Conservation (phyloP, 2,797 vertebrate genomes). For the Huso huso region DNA sequence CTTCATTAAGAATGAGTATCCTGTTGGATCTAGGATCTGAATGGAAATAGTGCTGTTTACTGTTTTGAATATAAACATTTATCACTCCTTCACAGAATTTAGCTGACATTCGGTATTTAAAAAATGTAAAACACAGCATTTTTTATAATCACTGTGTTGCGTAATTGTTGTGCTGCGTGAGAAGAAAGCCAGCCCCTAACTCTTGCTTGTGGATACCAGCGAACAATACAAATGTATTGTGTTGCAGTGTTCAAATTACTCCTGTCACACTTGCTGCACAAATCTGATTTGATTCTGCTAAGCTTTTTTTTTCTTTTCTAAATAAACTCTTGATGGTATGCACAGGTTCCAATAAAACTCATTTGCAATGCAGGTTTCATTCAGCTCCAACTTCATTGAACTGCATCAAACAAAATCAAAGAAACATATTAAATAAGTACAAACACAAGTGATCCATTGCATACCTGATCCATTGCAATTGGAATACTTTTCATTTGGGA, state of each 20-base stretch:
- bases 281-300: conserved; percentile 7
- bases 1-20: too few species aligned
- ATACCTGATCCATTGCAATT: background rate
- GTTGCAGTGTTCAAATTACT: conserved; percentile 8
- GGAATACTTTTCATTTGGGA: too few species aligned
- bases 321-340: conserved; percentile 5
- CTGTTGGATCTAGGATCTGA: too few species aligned
- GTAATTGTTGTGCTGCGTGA: too few species aligned
- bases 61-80: too few species aligned
- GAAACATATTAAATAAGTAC: background rate
- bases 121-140: too few species aligned
- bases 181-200: background rate
- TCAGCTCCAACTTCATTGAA: background rate
- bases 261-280: conserved; percentile 19
- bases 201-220: conserved; percentile 4
- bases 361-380: background rate
- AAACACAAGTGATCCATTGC: background rate
- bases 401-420: background rate
- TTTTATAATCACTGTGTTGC: too few species aligned
- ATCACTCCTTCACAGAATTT: too few species aligned
- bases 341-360: conserved; percentile 4
- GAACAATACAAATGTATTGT: conserved; percentile 17
- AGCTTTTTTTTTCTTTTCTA: background rate
- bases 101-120: too few species aligned
- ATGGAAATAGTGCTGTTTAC: too few species aligned